Conservation (phyloP, 92 coral and sea anemone genomes). For the Umimayanthus kanabou region DNA sequence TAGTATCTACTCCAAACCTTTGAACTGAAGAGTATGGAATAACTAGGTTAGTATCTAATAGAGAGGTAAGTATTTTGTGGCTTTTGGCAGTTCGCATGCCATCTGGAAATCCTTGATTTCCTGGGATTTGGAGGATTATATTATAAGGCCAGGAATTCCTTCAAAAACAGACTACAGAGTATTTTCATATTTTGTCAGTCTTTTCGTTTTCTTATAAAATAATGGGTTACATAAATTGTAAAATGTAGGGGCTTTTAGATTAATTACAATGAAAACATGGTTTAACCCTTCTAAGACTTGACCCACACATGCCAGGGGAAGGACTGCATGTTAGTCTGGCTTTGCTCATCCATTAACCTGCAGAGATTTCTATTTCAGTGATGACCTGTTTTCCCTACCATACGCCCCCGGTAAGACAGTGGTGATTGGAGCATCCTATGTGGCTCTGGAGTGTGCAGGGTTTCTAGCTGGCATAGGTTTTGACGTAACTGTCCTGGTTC, state of each 20-base stretch:
- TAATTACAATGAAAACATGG: background rate
- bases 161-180: too few species aligned
- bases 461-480: slow-evolving; percentile 87
- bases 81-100: too few species aligned
- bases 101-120: background rate
- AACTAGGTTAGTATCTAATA: too few species aligned
- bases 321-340: too few species aligned
- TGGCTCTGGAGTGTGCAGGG: slow-evolving; percentile 93
- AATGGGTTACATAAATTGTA: background rate
- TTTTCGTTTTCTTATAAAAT: too few species aligned
- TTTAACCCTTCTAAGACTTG: background rate
- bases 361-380: slow-evolving; percentile 54
- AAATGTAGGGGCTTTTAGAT: background rate
- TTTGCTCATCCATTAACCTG: too few species aligned
- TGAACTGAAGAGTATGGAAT: too few species aligned
- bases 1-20: too few species aligned
- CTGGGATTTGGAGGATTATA: background rate
- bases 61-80: too few species aligned
- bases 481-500: slow-evolving; percentile 93
- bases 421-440: slow-evolving; percentile 93
- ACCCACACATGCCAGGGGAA: background rate
- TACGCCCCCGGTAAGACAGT: slow-evolving; percentile 97
- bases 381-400: slow-evolving; percentile 94
- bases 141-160: background rate
- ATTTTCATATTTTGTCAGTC: too few species aligned